phyloP scores from a whole-genome alignment of 1,140 invertebrate species.

The Pseudachorutes palmiensis region DNA sequence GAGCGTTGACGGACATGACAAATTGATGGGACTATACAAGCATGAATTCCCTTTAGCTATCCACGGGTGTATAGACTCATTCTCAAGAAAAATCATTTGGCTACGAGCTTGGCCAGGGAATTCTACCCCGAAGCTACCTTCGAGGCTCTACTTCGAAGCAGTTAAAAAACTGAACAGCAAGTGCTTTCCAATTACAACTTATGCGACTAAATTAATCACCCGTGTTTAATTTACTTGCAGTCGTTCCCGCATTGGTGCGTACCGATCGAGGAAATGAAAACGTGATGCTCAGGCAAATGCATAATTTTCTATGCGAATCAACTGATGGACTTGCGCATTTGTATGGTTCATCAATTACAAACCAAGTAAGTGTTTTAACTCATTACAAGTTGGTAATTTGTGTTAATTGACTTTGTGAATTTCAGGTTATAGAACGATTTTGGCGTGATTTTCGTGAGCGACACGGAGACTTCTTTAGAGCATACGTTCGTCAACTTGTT shows the following conservation, averaged over 20 bases:
- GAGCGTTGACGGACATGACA: conserved; percentile 3
- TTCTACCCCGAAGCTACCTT: not conserved
- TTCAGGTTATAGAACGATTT: not conserved
- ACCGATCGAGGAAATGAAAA: not conserved
- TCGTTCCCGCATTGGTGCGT: not conserved
- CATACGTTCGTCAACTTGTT: not conserved
- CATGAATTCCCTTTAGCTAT: not conserved
- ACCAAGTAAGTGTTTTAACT: not conserved
- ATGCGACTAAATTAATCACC: not conserved
- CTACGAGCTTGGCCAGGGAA: not conserved
- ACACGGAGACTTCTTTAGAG: not conserved
- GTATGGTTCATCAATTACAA: conserved; percentile 5
- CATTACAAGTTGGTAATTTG: too few species aligned
- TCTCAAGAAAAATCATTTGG: conserved; percentile 2
- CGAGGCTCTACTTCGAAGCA: not conserved
- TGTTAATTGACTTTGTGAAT: too few species aligned
- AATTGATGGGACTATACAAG: conserved; percentile 1
- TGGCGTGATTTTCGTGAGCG: not conserved
- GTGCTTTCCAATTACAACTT: not conserved
- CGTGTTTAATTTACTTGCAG: not conserved
- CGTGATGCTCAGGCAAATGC: not conserved
- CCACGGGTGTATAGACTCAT: not conserved
- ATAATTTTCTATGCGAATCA: conserved; percentile 1
- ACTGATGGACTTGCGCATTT: not conserved
- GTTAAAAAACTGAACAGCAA: not conserved